phyloP scores from a whole-genome alignment of 2,113 vertebrate genomes.

The Probosciger aterrimus region DNA sequence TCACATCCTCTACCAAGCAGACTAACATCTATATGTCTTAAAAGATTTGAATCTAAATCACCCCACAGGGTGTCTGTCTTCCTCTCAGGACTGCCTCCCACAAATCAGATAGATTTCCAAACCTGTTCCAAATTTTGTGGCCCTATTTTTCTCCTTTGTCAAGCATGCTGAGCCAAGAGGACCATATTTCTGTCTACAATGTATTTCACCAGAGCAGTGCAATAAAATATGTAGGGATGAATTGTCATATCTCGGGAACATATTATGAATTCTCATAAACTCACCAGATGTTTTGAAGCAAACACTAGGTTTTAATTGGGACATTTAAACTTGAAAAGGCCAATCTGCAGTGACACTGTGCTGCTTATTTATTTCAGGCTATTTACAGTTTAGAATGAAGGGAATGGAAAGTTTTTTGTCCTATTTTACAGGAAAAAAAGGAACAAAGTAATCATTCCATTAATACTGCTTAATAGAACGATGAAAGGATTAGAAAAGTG shows the following conservation, averaged over 20 bases:
- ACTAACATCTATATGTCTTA: not conserved
- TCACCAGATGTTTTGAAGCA: constrained; percentile 48
- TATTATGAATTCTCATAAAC: constrained; percentile 45
- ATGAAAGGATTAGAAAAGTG: not conserved
- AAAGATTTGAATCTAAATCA: not conserved
- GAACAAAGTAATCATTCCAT: not conserved
- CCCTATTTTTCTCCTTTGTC: constrained; percentile 35
- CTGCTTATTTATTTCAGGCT: not conserved
- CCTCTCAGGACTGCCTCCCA: not conserved
- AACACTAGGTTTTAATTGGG: constrained; percentile 39
- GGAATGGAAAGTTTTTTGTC: not conserved
- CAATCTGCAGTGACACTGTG: not conserved
- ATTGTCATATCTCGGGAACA: constrained; percentile 40
- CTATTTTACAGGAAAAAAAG: not conserved
- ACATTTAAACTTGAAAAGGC: constrained; percentile 17
- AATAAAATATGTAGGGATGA: not conserved
- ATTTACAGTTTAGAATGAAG: not conserved
- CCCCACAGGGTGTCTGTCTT: not conserved
- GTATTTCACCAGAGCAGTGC: constrained; percentile 27
- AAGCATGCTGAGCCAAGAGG: not conserved
- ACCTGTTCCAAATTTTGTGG: constrained; percentile 4
- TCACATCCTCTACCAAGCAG: not conserved
- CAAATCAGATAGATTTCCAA: constrained; percentile 16
- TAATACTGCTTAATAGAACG: not conserved
- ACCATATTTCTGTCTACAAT: constrained; percentile 30